Evolutionary conservation across 1,140 invertebrate species (phyloP), one percentile per base, ranked within the genome.

Genomic region (Drosophila virilis): DNA sequence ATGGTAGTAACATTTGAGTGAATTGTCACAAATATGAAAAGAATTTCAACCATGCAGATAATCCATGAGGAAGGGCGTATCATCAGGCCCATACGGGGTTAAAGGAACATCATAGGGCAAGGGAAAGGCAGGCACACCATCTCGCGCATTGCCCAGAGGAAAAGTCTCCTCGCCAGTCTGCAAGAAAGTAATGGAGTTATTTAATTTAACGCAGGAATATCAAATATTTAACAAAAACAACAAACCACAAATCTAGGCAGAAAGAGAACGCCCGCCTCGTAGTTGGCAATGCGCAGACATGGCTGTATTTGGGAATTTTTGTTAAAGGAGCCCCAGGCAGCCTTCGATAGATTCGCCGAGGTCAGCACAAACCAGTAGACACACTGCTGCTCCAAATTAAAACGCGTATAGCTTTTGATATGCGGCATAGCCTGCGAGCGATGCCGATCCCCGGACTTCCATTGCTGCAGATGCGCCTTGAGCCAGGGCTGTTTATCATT

Each of bases 321-420:
- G 71, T 95, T 95, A 17, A 95, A 88, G 13, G 93, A 94, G 62
- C 98, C 98, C 98, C 98, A 99, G 1, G 98, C 98, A 13, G 98
- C 97, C 93, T 98, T 99, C 10, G 98, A 99, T 7, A 99, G 92
- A 93, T 99, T 99, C 0, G 97, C 97, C 79, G 97, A 98, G 0
- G 98, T 98, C 0, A 99, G 93, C 1, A 98, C 93, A 91, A 97
- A 98, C 95, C 96, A 97, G 70, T 95, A 95, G 70, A 95, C 94
- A 90, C 94, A 93, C 52, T 93, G 93, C 94, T 96, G 67, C 93
- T 93, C 95, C 1, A 96, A 96, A 59, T 90, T 92, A 2, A 96
- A 91, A 43, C 98, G 94, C 0, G 95, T 94, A 91, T 99, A 99
- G 0, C 95, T 95, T 93, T 99, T 99, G 50, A 99, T 98, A 88